phyloP scores from a whole-genome alignment of 2,797 vertebrate genomes.

The Cyprinodon diabolis region DNA sequence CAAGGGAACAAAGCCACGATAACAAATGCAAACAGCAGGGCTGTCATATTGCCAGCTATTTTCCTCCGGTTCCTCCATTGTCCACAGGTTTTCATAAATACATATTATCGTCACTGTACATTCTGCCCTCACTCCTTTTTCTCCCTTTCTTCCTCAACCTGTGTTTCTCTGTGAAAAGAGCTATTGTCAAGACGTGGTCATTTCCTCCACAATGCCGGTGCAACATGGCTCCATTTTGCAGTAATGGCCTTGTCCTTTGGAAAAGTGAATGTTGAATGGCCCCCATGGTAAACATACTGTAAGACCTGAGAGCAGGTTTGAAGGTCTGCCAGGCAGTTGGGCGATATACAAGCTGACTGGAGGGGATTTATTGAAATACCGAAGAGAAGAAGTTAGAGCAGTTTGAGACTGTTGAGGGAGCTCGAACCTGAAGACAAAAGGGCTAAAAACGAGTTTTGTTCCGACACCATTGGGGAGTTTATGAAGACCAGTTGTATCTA shows the following conservation, averaged over 20 bases:
- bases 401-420: slow-evolving; percentile 16
- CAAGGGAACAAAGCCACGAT: slow-evolving; percentile 72
- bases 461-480: background rate
- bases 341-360: slow-evolving; percentile 12
- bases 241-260: slow-evolving; percentile 66
- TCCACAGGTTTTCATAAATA: slow-evolving; percentile 72
- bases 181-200: slow-evolving; percentile 73
- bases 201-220: slow-evolving; percentile 67
- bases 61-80: slow-evolving; percentile 63
- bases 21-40: slow-evolving; percentile 73
- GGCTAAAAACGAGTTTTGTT: slow-evolving; percentile 2
- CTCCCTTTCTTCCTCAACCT: slow-evolving; percentile 25
- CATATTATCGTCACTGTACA: slow-evolving; percentile 64
- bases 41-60: slow-evolving; percentile 56
- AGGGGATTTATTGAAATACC: slow-evolving; percentile 19
- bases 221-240: slow-evolving; percentile 68
- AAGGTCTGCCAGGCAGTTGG: slow-evolving; percentile 59
- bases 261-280: slow-evolving; percentile 55
- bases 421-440: background rate
- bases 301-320: slow-evolving; percentile 64
- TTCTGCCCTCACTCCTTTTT: slow-evolving; percentile 48
- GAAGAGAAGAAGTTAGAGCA: slow-evolving; percentile 8
- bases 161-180: slow-evolving; percentile 55
- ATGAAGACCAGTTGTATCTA: background rate
- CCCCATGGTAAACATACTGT: slow-evolving; percentile 60